Conservation (phyloP, 2,797 vertebrate genomes). For the Etheostoma perlongum region DNA sequence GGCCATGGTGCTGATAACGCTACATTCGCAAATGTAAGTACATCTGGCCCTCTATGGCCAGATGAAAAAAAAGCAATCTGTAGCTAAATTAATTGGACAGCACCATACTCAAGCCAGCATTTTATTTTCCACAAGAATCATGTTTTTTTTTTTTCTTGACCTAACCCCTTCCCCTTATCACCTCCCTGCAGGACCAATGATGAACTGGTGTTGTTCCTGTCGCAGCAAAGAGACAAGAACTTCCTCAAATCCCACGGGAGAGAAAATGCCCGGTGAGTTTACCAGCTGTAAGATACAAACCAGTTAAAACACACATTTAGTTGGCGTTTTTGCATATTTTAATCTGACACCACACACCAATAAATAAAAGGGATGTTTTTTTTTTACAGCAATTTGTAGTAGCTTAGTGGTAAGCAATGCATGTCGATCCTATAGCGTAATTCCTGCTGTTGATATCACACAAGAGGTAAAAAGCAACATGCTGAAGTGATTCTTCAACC, state of each 20-base stretch:
- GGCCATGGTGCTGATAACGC: too few relatives aligned
- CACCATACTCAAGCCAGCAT: slow-evolving; percentile 11
- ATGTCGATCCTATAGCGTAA: background rate
- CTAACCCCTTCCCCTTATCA: background rate
- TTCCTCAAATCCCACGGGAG: slow-evolving; percentile 98
- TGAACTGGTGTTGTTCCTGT: slow-evolving; percentile 94
- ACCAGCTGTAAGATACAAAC: background rate
- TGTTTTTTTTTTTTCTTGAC: slow-evolving; percentile 1
- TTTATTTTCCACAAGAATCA: slow-evolving; percentile 35
- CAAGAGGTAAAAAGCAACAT: background rate
- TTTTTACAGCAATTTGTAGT: background rate
- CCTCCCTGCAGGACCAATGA: slow-evolving; percentile 90
- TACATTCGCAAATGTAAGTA: too few relatives aligned
- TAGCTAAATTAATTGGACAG: slow-evolving; percentile 5
- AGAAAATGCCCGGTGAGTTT: slow-evolving; percentile 92
- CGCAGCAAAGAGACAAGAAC: slow-evolving; percentile 95
- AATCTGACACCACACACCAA: background rate
- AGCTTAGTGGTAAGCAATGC: background rate
- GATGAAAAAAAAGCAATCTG: slow-evolving; percentile 21
- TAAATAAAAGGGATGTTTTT: background rate
- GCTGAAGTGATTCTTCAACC: background rate
- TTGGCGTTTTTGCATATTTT: background rate
- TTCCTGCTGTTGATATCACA: background rate
- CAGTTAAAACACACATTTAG: background rate
- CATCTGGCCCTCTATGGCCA: background rate